A percentile compares a stretch with the other conserved stretches of the same genome.
Evolutionary conservation across 2,797 vertebrate genomes (phyloP).

Genomic region (Taenioides sp.): DNA sequence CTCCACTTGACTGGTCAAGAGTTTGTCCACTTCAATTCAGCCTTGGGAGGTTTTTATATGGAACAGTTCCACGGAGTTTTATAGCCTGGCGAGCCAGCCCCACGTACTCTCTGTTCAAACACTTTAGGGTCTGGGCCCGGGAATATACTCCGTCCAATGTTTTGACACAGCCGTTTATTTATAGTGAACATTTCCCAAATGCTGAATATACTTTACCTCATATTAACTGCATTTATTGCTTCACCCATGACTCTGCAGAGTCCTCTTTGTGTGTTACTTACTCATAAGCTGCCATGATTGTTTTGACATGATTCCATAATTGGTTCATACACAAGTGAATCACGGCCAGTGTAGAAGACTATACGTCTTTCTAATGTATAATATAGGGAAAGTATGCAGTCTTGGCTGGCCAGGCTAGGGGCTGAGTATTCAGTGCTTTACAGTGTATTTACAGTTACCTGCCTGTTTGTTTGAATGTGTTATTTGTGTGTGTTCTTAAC

Average conservation of each 20-base stretch:
- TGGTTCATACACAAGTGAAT: neutral
- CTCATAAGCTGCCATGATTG: neutral
- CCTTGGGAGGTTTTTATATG: slow-evolving; percentile 7
- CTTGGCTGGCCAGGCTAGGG: neutral
- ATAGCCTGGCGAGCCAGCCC: neutral
- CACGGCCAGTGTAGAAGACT: neutral
- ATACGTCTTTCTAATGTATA: neutral
- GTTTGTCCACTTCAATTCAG: slow-evolving; percentile 6
- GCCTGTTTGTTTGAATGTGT: neutral
- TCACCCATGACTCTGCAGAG: neutral
- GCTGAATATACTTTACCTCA: neutral
- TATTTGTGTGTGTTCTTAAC: slow-evolving; percentile 39
- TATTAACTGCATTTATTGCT: neutral
- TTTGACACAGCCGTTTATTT: neutral
- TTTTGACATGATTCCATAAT: neutral
- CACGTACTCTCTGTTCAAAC: neutral
- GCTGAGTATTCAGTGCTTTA: neutral
- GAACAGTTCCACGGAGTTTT: neutral
- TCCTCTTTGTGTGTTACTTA: neutral
- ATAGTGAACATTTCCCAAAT: neutral
- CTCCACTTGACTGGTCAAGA: slow-evolving; percentile 17
- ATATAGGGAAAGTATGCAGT: neutral
- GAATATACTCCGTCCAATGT: too few relatives aligned
- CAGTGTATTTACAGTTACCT: neutral
- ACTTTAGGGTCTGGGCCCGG: neutral